These are phyloP conservation scores for Coptodon rendalli DNA, from an alignment of 2,113 vertebrate genomes.

Conservation along the genomic window DNA sequence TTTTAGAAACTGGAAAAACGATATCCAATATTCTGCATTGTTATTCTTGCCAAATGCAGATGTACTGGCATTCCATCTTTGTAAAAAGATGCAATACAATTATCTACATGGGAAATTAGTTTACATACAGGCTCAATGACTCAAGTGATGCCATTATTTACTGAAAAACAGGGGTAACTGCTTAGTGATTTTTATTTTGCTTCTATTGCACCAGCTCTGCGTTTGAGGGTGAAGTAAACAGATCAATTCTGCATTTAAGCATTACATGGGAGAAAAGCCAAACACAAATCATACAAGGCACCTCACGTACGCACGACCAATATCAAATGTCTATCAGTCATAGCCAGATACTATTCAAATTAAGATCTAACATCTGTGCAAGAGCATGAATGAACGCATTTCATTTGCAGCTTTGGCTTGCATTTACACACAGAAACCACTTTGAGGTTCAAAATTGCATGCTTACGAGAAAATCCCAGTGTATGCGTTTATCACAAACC, in stretches of 20 bases:
- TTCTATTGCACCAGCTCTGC: neutral
- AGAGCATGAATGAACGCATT: neutral
- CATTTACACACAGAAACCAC: neutral
- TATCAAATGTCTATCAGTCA: neutral
- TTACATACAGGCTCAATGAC: neutral
- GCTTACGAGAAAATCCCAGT: neutral
- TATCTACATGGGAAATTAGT: neutral
- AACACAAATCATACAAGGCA: neutral
- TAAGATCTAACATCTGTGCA: neutral
- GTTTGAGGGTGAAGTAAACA: conserved; percentile 28
- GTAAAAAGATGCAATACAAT: neutral
- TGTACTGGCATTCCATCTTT: neutral
- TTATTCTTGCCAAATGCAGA: neutral
- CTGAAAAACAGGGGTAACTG: neutral
- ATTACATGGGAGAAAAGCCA: conserved; percentile 1
- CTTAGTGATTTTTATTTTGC: conserved; percentile 23
- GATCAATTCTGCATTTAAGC: conserved; percentile 40
- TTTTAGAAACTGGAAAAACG: neutral
- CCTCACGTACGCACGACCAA: neutral
- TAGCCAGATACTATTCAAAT: neutral
- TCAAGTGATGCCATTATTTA: neutral
- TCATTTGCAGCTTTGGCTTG: neutral
- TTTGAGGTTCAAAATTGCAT: neutral
- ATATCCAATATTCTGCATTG: neutral
- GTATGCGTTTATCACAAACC: conserved; percentile 18